Evolutionary conservation across 2,888 invertebrate genomes (phyloP).

Genomic region (Adelphocoris suturalis): DNA sequence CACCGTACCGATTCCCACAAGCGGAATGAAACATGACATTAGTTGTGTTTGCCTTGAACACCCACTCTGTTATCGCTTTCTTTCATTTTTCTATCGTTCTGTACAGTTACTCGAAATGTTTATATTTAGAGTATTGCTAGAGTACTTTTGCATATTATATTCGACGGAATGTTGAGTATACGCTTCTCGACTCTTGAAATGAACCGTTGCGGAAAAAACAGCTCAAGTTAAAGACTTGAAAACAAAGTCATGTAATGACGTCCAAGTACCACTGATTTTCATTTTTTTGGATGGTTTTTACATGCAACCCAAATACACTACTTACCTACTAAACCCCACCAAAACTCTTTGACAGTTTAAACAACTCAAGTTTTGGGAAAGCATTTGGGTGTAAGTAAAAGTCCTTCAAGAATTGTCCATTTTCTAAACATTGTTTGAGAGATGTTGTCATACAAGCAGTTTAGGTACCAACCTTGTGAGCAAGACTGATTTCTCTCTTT

Average conservation of each 20-base stretch:
- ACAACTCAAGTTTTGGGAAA: too few species aligned
- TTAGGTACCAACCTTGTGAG: too few species aligned
- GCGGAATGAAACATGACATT: conserved; percentile 72
- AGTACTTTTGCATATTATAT: conserved; percentile 33
- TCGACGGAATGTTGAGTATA: neutral
- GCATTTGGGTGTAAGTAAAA: too few species aligned
- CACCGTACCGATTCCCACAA: conserved; percentile 80
- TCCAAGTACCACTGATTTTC: neutral
- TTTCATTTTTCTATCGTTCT: conserved; percentile 18
- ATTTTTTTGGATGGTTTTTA: too few species aligned
- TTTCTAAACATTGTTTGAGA: too few species aligned
- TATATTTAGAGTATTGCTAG: conserved; percentile 20
- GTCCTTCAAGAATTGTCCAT: too few species aligned
- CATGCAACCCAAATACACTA: too few species aligned
- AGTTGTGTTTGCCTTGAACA: neutral
- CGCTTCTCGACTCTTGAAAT: conserved; percentile 43
- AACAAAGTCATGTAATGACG: neutral
- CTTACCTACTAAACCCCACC: too few species aligned
- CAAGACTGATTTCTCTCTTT: conserved; percentile 10
- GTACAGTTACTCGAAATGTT: conserved; percentile 57
- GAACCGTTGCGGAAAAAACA: neutral
- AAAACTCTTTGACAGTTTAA: too few species aligned
- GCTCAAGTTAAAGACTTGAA: neutral
- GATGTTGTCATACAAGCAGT: too few species aligned
- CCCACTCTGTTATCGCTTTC: conserved; percentile 49